These are phyloP conservation scores for Microchrysa polita DNA, from an alignment of 2,888 invertebrate genomes.

Conservation along the genomic window DNA sequence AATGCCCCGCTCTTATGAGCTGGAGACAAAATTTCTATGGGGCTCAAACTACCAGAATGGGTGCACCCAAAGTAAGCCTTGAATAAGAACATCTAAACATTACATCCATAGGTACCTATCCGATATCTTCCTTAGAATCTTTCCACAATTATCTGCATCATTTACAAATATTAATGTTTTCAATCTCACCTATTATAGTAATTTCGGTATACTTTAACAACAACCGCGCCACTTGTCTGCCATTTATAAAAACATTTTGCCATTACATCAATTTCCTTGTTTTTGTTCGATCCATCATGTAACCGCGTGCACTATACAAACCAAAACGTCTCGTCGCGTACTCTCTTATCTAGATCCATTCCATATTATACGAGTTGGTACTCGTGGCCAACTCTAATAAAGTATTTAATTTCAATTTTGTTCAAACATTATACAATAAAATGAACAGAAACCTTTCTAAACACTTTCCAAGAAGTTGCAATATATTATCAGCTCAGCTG, in stretches of 20 bases:
- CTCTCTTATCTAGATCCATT: slow-evolving; percentile 33
- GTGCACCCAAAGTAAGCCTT: too few relatives aligned
- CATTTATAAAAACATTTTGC: background rate
- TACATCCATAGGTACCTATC: too few relatives aligned
- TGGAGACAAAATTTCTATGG: too few relatives aligned
- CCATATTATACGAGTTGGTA: slow-evolving; percentile 28
- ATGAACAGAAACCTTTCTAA: slow-evolving; percentile 21
- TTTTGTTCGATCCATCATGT: slow-evolving; percentile 20
- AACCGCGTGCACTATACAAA: slow-evolving; percentile 3
- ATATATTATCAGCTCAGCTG: slow-evolving; percentile 34
- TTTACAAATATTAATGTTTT: too few relatives aligned
- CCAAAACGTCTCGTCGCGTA: too few relatives aligned
- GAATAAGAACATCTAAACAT: too few relatives aligned
- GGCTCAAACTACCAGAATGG: too few relatives aligned
- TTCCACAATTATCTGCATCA: too few relatives aligned
- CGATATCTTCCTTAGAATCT: too few relatives aligned
- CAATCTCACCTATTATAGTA: too few relatives aligned
- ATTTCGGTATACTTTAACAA: too few relatives aligned
- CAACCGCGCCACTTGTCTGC: background rate
- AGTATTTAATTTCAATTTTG: slow-evolving; percentile 41
- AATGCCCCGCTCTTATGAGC: too few relatives aligned
- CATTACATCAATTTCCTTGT: slow-evolving; percentile 12
- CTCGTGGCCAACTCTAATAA: slow-evolving; percentile 12
- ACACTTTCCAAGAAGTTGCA: slow-evolving; percentile 34
- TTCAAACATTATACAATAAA: slow-evolving; percentile 31